These are phyloP conservation scores for Chondrosia reniformis DNA, from an alignment of 37 sponge, comb jelly and placozoan species.

Conservation along the genomic window DNA sequence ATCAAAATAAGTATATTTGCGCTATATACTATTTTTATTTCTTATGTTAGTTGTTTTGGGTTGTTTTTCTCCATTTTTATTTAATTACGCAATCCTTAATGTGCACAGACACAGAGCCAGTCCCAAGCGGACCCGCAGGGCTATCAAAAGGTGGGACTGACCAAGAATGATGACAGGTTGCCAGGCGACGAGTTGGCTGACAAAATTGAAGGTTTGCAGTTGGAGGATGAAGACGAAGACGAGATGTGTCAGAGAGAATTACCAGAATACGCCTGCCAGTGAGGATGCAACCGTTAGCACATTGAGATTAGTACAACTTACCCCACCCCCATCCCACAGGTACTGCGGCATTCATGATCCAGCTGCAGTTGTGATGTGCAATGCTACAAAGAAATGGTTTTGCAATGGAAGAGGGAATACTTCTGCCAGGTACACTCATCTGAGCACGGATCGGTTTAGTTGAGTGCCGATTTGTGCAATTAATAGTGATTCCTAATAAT, in stretches of 20 bases:
- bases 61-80: no score
- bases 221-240: conserved; percentile 72
- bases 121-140: not conserved
- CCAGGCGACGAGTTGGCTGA: not conserved
- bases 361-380: conserved; percentile 92
- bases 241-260: conserved; percentile 38
- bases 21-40: no score
- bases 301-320: not conserved
- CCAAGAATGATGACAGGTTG: not conserved
- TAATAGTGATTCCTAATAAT: not conserved
- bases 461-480: not conserved
- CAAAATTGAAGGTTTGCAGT: conserved; percentile 27
- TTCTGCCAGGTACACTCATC: conserved; percentile 88
- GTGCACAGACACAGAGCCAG: conserved; percentile 9
- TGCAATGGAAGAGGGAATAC: conserved; percentile 98
- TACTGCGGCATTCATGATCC: conserved; percentile 99
- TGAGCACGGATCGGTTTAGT: not conserved
- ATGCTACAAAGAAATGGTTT: conserved; percentile 91
- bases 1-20: no score
- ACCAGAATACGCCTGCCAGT: conserved; percentile 70
- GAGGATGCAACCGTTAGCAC: not conserved
- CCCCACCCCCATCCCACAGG: not conserved
- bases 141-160: not conserved
- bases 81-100: no score
- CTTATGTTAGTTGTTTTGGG: no score